Evolutionary conservation across 2,888 invertebrate genomes (phyloP).

Genomic region (Sabatieria punctata): DNA sequence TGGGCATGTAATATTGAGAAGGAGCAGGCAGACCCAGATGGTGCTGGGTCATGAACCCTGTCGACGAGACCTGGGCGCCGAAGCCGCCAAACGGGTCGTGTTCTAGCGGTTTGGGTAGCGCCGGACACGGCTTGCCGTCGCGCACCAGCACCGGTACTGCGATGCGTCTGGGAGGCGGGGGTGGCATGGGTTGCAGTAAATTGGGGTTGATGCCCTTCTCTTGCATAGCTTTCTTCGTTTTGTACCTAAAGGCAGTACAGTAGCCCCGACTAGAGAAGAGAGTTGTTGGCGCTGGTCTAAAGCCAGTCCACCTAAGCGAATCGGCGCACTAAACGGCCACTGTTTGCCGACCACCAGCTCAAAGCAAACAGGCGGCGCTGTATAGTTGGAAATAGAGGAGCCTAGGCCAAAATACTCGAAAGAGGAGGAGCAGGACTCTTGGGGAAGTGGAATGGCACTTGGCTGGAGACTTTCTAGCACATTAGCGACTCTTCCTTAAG

Average conservation of each 20-base stretch:
- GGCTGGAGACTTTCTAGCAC: no score
- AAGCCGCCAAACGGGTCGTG: not conserved
- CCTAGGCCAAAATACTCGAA: no score
- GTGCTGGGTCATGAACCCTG: not conserved
- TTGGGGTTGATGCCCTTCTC: conserved; percentile 15
- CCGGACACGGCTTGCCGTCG: conserved; percentile 6
- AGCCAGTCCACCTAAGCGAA: no score
- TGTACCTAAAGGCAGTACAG: conserved; percentile 18
- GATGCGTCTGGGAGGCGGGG: not conserved
- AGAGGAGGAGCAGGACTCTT: no score
- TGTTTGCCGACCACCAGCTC: no score
- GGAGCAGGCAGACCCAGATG: not conserved
- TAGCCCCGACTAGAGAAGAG: no score
- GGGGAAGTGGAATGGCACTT: no score
- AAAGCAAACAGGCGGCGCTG: no score
- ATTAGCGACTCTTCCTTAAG: no score
- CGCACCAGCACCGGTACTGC: not conserved
- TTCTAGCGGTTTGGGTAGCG: not conserved
- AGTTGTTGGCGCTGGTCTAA: no score
- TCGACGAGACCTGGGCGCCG: not conserved
- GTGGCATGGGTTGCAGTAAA: not conserved
- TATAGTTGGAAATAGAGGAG: no score
- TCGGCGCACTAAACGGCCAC: no score
- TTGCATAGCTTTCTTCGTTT: conserved; percentile 23
- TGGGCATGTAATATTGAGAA: not conserved